Evolutionary conservation across 2,888 invertebrate species (phyloP).

Genomic region (Agonopterix arenella): DNA sequence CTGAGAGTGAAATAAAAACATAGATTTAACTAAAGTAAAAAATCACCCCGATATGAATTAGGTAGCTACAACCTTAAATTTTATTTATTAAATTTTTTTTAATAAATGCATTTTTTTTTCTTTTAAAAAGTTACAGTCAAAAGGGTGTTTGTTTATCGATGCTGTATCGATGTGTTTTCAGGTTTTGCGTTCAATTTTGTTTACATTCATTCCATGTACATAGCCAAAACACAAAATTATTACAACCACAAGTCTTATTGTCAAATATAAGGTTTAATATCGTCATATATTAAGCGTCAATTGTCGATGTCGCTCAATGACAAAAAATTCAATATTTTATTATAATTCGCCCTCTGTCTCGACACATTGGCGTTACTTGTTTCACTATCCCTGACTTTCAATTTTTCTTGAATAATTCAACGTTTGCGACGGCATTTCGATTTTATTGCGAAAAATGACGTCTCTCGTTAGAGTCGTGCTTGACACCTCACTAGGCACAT

Average conservation of each 20-base stretch:
- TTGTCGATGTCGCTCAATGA: slow-evolving; percentile 2
- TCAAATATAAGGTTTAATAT: slow-evolving; percentile 20
- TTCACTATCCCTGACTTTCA: slow-evolving; percentile 49
- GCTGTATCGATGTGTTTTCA: no score
- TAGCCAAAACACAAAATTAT: no score
- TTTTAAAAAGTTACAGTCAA: no score
- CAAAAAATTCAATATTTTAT: slow-evolving; percentile 51
- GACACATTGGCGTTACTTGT: slow-evolving; percentile 51
- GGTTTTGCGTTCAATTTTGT: no score
- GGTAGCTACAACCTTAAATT: no score
- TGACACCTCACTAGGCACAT: slow-evolving; percentile 23
- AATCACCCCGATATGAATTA: no score
- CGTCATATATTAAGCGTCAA: neutral
- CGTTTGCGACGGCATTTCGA: slow-evolving; percentile 33
- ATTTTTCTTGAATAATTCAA: slow-evolving; percentile 71
- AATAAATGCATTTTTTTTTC: no score
- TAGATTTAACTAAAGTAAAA: no score
- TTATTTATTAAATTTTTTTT: no score
- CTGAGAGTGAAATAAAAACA: no score
- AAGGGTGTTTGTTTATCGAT: no score
- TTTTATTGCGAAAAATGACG: slow-evolving; percentile 45
- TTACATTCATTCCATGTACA: no score
- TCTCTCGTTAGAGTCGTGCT: slow-evolving; percentile 41
- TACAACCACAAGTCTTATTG: neutral
- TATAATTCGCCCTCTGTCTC: slow-evolving; percentile 53